Evolutionary conservation across 2,888 invertebrate genomes (phyloP).

Genomic region (Amiota mariae): DNA sequence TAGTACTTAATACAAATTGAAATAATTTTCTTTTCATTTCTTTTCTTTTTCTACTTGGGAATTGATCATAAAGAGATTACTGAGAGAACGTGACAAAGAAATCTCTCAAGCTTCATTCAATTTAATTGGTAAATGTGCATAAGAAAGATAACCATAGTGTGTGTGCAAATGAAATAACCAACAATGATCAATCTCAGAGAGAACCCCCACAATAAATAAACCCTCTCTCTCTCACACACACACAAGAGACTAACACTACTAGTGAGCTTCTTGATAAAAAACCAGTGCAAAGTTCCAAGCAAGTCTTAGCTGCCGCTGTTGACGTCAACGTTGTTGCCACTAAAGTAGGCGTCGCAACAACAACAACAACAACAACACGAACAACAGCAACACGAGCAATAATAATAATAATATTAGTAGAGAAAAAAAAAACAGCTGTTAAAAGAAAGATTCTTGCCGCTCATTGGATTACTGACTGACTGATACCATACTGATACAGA

Average conservation of each 20-base stretch:
- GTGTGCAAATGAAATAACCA: constrained; percentile 44
- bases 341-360: not conserved
- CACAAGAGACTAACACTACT: constrained; percentile 21
- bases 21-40: too few relatives aligned
- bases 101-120: not conserved
- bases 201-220: constrained; percentile 33
- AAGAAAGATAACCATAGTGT: constrained; percentile 42
- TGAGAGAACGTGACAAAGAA: not conserved
- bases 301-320: constrained; percentile 33
- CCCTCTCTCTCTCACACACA: not conserved
- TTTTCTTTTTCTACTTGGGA: constrained; percentile 27
- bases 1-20: not conserved
- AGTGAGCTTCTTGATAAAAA: constrained; percentile 30
- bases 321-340: constrained; percentile 15
- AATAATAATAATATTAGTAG: too few relatives aligned
- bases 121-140: constrained; percentile 40
- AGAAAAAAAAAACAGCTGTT: too few relatives aligned
- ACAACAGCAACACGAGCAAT: not conserved
- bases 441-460: too few relatives aligned
- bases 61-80: not conserved
- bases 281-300: constrained; percentile 35
- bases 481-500: too few relatives aligned
- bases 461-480: too few relatives aligned
- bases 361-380: not conserved
- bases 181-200: too few relatives aligned